Evolutionary conservation across 2,888 invertebrate species (phyloP).

Genomic region (Perizoma flavofasciatum): DNA sequence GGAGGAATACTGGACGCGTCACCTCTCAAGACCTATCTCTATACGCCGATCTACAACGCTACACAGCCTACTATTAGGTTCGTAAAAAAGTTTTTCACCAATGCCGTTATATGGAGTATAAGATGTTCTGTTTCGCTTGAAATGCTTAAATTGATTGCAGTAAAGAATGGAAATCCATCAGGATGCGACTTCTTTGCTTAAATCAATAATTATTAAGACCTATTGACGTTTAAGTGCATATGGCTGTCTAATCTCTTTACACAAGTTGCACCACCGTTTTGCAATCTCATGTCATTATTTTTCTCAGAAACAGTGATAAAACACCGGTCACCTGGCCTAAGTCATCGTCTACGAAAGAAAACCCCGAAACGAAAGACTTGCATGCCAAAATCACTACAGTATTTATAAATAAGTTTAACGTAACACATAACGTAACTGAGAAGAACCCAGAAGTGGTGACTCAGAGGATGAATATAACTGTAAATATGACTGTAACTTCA

Average conservation of each 20-base stretch:
- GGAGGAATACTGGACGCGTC: slow-evolving; percentile 85
- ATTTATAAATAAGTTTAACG: slow-evolving; percentile 33
- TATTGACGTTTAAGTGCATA: too few species aligned
- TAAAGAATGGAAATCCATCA: too few species aligned
- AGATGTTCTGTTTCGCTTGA: too few species aligned
- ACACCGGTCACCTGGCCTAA: slow-evolving; percentile 55
- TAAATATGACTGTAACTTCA: slow-evolving; percentile 38
- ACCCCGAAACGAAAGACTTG: slow-evolving; percentile 42
- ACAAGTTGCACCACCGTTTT: too few species aligned
- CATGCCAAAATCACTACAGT: slow-evolving; percentile 37
- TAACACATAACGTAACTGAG: slow-evolving; percentile 37
- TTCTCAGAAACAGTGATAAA: slow-evolving; percentile 61
- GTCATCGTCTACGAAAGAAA: slow-evolving; percentile 42
- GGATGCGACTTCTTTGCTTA: too few species aligned
- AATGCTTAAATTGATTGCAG: too few species aligned
- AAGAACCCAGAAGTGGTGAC: slow-evolving; percentile 39
- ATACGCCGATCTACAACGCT: slow-evolving; percentile 76
- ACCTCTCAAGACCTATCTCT: slow-evolving; percentile 72
- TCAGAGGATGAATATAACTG: slow-evolving; percentile 40
- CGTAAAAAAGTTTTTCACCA: slow-evolving; percentile 8
- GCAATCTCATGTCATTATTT: background rate
- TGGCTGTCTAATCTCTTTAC: too few species aligned
- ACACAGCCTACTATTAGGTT: slow-evolving; percentile 69
- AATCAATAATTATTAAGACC: too few species aligned
- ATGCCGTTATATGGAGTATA: background rate